phyloP scores from a whole-genome alignment of 2,113 vertebrate species.

The Acinonyx jubatus region DNA sequence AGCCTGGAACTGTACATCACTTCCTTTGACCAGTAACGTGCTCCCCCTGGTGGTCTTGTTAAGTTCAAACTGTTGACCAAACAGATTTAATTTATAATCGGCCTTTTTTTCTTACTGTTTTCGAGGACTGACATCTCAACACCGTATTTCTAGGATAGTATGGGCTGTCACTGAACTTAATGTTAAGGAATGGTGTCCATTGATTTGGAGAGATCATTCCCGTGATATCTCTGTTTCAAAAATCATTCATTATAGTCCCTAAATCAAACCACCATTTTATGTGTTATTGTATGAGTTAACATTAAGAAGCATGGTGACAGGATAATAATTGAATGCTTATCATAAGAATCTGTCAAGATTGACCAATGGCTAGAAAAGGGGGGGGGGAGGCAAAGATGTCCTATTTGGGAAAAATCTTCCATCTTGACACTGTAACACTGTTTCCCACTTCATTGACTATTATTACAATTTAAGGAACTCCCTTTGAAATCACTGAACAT shows the following conservation, averaged over 20 bases:
- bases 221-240: neutral
- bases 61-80: conserved; percentile 36
- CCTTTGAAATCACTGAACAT: conserved; percentile 29
- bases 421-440: neutral
- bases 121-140: neutral
- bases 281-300: neutral
- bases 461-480: neutral
- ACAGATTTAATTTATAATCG: neutral
- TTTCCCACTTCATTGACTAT: neutral
- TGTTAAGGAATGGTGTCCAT: neutral
- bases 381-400: neutral
- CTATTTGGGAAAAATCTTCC: neutral
- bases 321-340: neutral
- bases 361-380: neutral
- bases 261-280: neutral
- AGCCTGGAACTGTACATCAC: neutral
- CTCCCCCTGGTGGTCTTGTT: conserved; percentile 71
- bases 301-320: neutral
- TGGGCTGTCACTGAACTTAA: neutral
- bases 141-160: neutral
- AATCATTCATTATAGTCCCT: neutral
- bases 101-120: neutral
- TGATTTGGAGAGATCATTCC: neutral
- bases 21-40: conserved; percentile 62
- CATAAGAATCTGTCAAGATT: neutral